A percentile compares a stretch with the other conserved stretches of the same genome.
These are phyloP conservation scores for Seira sanloemensis DNA, from an alignment of 2,888 invertebrate species.

Conservation along the genomic window DNA sequence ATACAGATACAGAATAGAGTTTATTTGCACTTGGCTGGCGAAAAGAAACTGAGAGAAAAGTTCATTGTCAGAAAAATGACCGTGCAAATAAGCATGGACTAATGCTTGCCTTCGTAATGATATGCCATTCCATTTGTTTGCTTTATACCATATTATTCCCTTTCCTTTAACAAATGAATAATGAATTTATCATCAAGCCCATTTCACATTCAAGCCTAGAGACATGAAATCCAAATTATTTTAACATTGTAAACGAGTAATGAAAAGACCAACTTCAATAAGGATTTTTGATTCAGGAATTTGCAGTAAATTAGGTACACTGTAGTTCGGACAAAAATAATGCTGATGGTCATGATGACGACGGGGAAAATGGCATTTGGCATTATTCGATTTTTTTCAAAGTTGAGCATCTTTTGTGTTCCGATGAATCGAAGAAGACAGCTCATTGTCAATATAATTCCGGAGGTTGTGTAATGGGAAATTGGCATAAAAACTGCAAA, in stretches of 20 bases:
- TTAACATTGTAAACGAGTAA: slow-evolving; percentile 38
- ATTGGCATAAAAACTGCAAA: not conserved
- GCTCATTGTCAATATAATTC: slow-evolving; percentile 52
- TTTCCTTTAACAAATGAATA: not conserved
- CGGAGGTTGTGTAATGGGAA: not conserved
- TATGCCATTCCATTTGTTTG: slow-evolving; percentile 17
- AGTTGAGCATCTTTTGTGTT: slow-evolving; percentile 36
- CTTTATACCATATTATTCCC: not conserved
- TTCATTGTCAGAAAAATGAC: slow-evolving; percentile 59
- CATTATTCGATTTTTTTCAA: slow-evolving; percentile 10
- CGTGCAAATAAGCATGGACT: slow-evolving; percentile 61
- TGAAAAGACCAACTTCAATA: slow-evolving; percentile 35
- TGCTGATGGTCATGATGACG: not conserved
- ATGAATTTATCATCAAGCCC: slow-evolving; percentile 12
- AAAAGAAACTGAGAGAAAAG: slow-evolving; percentile 35
- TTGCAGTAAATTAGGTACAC: slow-evolving; percentile 44
- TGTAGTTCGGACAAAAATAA: not conserved
- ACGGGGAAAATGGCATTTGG: not conserved
- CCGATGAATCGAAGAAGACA: slow-evolving; percentile 39
- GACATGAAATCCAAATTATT: slow-evolving; percentile 19
- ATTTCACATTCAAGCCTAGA: not conserved
- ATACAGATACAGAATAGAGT: slow-evolving; percentile 20
- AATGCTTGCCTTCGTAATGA: slow-evolving; percentile 56
- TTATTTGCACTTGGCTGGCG: slow-evolving; percentile 38
- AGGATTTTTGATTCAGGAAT: slow-evolving; percentile 54